phyloP scores from a whole-genome alignment of 2,888 invertebrate species.

The Agapostemon virescens region DNA sequence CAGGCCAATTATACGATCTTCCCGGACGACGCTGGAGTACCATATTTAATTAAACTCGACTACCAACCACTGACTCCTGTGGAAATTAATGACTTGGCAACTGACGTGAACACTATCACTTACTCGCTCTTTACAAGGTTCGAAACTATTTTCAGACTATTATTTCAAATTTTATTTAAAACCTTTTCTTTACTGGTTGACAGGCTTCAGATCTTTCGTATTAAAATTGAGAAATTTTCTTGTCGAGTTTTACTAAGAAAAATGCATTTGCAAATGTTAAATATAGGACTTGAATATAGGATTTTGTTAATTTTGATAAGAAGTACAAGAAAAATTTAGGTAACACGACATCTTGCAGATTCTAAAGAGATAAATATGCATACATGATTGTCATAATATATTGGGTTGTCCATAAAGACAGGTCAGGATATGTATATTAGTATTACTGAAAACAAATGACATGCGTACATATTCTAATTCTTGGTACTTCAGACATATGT shows the following conservation, averaged over 20 bases:
- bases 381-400: too few species aligned
- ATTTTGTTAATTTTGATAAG: not conserved
- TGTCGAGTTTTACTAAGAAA: not conserved
- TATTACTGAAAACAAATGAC: too few species aligned
- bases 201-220: not conserved
- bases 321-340: too few species aligned
- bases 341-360: not conserved
- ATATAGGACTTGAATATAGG: not conserved
- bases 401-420: not conserved
- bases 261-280: not conserved
- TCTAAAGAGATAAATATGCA: not conserved
- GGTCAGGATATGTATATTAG: too few species aligned
- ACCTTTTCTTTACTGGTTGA: not conserved
- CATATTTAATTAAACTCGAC: conserved; percentile 24
- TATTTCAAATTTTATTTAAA: not conserved
- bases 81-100: not conserved
- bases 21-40: conserved; percentile 30
- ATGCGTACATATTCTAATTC: too few species aligned
- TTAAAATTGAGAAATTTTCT: too few species aligned
- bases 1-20: conserved; percentile 29
- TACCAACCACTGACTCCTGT: not conserved
- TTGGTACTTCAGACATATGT: too few species aligned
- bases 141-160: conserved; percentile 8
- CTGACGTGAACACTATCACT: not conserved
- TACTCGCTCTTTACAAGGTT: conserved; percentile 61